Base-by-base conservation (phyloP, 2,888 invertebrate genomes). In the Ecdyonurus torrentis region DNA sequence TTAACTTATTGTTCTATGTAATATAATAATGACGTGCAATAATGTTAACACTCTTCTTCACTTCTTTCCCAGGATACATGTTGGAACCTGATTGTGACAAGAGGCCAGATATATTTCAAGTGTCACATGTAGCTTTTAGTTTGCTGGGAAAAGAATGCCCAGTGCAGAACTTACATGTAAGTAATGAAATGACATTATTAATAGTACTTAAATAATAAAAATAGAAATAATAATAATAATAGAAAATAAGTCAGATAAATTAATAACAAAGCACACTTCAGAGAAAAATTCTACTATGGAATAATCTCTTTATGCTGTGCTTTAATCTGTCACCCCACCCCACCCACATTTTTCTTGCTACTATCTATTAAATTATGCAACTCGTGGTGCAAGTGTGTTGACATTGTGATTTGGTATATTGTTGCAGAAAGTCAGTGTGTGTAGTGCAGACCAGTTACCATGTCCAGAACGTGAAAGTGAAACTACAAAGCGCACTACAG, bases 41-140 rank as follows among this genome's bases (percentile, higher is more conserved):
- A 52, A 37, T 23, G 2, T 60, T 55, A 1, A 52, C 23, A 25
- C 2, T 1, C 23, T 15, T 15, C 19, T 7, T 22, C 15, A 15
- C 25, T 19, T 37, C 20, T 58, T 15, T 74, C 74, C 58, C 71
- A 85, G 85, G 82, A 68, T 91, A 84, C 71, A 87, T 93, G 86
- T 79, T 94, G 66, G 89, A 91, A 72, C 84, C 88, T 59, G 89
- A 93, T 75, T 83, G 86, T 59, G 87, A 87, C 63, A 80, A 82
- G 67, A 77, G 94, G 69, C 94, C 93, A 15, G 91, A 93, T 75
- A 91, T 94, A 70, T 91, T 82, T 76, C 90, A 91, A 81, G 87
- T 89, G 59, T 84, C 87, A 67, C 79, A 79, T 70, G 77, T 87
- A 67, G 86, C 89, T 63, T 91, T 89, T 74, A 79, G 80, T 67